Evolutionary conservation across 2,797 vertebrate species (phyloP).

Genomic region (Rhincodon typus): DNA sequence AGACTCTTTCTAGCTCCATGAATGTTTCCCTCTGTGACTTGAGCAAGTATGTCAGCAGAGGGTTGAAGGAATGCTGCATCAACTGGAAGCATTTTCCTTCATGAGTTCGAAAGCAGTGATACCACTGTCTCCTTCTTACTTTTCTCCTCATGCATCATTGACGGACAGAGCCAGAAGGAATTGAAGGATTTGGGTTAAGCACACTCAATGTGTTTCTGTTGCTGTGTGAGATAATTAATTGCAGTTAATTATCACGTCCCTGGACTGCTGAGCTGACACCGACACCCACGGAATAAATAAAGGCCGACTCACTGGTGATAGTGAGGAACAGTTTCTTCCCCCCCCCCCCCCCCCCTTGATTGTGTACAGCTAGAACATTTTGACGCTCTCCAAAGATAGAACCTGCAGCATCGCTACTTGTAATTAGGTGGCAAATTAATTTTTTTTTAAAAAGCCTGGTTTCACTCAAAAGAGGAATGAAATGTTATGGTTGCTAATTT

Average conservation of each 20-base stretch:
- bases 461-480: neutral
- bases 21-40: neutral
- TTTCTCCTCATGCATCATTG: neutral
- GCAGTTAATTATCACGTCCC: conserved; percentile 15
- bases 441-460: neutral
- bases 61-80: neutral
- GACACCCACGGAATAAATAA: conserved; percentile 5
- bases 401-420: neutral
- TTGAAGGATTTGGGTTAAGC: neutral
- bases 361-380: neutral
- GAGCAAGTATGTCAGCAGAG: neutral
- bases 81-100: neutral
- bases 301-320: conserved; percentile 2
- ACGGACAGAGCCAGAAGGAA: neutral
- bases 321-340: neutral
- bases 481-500: neutral
- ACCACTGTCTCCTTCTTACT: neutral
- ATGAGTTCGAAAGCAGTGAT: neutral
- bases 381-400: conserved; percentile 25
- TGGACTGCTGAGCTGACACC: neutral
- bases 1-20: too few species aligned
- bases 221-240: conserved; percentile 20
- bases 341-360: too few species aligned
- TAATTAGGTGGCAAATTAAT: neutral
- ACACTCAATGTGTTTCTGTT: conserved; percentile 4